Evolutionary conservation across 2,888 invertebrate genomes (phyloP), one percentile per base, ranked within the genome.

Genomic region (Elysia crispata): DNA sequence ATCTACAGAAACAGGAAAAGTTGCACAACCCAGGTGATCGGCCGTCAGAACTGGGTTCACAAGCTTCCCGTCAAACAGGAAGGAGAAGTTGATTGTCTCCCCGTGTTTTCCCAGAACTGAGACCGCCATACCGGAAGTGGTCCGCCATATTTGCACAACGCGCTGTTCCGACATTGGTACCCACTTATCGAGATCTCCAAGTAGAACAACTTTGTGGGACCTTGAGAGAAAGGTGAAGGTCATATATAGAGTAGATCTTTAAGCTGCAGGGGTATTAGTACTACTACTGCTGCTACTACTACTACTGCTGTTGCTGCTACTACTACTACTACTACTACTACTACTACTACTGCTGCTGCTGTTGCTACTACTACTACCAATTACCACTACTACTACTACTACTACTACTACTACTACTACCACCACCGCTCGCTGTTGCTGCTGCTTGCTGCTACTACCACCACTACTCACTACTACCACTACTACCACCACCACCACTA

Each of bases 131-230:
- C 75, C 82, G 28, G 78, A 33, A 18, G 50, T 54, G 8, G 74
- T 66, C 18, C 60, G 67, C 57, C 64, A 78, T 31, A 83, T 72
- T 15, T 79, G 81, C 15, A 77, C 69, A 3, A 86, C 77, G 6
- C 86, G 75, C 41, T 82, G 81, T 33, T 77, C 70, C 8, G 86
- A 85, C 84, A 86, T 84, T 1, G 86, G 85, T 0, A 86, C 83
- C 83, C 83, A 85, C 72, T 86, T 86, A 15, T 66, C 74, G 23
- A 78, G 72, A 31, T 86, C 86, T 1, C 86, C 86, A 28, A 85
- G 69, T 11, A 86, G 73, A 18, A 82, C 78, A 41, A 82, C 76
- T 28, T 82, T 76, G 13, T 66, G 54, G 18, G 30, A 25, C 25
- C 79, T 79, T 31, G 5, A 20, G 31, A 50, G 54, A 15, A 62